Evolutionary conservation across 2,113 vertebrate species (phyloP).

Genomic region (Mionectes macconnelli): DNA sequence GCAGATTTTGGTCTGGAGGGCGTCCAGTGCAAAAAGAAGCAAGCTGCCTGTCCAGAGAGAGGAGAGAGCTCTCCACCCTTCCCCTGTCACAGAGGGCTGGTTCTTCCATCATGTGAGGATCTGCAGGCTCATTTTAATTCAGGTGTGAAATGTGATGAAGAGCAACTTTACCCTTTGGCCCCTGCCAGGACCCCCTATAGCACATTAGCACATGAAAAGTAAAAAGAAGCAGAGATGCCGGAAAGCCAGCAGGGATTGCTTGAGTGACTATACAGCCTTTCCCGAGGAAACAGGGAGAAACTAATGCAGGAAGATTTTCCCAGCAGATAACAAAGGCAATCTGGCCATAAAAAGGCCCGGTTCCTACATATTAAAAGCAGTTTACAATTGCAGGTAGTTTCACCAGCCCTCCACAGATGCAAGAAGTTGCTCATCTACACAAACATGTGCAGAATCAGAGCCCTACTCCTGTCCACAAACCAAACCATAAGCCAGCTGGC

Average conservation of each 20-base stretch:
- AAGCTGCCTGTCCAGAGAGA: accelerated
- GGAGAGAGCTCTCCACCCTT: not conserved
- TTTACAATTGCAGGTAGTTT: not conserved
- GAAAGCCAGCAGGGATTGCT: not conserved
- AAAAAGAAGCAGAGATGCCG: not conserved
- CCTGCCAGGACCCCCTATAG: not conserved
- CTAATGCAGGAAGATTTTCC: not conserved
- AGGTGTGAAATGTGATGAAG: not conserved
- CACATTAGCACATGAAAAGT: not conserved
- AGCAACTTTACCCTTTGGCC: not conserved
- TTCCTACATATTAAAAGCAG: not conserved
- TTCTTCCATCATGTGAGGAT: not conserved
- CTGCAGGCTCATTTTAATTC: not conserved
- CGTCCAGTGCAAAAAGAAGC: not conserved
- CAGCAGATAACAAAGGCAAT: constrained; percentile 7
- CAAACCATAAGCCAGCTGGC: not conserved
- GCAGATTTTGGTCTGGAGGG: not conserved
- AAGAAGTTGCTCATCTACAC: not conserved
- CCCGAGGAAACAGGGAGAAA: not conserved
- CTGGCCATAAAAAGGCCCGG: not conserved
- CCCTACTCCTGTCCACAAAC: not conserved
- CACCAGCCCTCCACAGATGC: not conserved
- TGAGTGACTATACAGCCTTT: not conserved
- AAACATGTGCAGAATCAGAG: not conserved
- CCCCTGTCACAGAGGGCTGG: not conserved